Conservation (phyloP, 1,140 invertebrate genomes). For the Spodoptera litura region DNA sequence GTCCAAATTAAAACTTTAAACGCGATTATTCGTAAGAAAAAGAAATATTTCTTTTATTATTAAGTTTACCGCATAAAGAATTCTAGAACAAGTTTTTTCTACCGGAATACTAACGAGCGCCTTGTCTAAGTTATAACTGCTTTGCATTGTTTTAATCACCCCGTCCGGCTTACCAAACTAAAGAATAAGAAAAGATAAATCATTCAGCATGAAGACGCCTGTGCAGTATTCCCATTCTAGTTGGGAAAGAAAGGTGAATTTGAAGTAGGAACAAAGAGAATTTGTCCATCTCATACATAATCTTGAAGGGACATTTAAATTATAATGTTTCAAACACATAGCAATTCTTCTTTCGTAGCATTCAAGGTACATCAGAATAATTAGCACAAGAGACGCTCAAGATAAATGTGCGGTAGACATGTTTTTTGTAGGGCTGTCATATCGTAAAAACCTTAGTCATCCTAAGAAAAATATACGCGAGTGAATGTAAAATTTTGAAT, state of each 20-base stretch:
- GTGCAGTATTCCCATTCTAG: background rate
- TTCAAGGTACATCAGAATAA: too few relatives aligned
- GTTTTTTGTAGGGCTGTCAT: too few relatives aligned
- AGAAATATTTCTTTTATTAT: slow-evolving; percentile 18
- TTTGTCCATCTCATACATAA: too few relatives aligned
- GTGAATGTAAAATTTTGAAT: too few relatives aligned
- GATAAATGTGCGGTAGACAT: too few relatives aligned
- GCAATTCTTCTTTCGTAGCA: too few relatives aligned
- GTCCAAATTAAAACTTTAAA: background rate
- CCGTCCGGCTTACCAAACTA: slow-evolving; percentile 26
- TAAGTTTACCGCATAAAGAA: slow-evolving; percentile 29
- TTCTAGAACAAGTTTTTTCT: slow-evolving; percentile 39
- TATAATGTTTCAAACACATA: too few relatives aligned
- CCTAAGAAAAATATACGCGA: too few relatives aligned
- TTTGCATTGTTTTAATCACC: slow-evolving; percentile 46
- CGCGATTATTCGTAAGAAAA: slow-evolving; percentile 4
- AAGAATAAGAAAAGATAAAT: slow-evolving; percentile 27
- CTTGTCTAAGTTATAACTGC: slow-evolving; percentile 42
- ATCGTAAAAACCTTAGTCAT: too few relatives aligned
- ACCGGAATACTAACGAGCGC: slow-evolving; percentile 27
- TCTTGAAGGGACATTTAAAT: too few relatives aligned
- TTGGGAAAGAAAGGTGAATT: background rate
- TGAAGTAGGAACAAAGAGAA: background rate
- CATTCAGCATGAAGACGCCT: background rate
- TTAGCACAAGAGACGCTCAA: too few relatives aligned